Conservation (phyloP, 35 echinoderm and acorn worm species). For the Diadema setosum region DNA sequence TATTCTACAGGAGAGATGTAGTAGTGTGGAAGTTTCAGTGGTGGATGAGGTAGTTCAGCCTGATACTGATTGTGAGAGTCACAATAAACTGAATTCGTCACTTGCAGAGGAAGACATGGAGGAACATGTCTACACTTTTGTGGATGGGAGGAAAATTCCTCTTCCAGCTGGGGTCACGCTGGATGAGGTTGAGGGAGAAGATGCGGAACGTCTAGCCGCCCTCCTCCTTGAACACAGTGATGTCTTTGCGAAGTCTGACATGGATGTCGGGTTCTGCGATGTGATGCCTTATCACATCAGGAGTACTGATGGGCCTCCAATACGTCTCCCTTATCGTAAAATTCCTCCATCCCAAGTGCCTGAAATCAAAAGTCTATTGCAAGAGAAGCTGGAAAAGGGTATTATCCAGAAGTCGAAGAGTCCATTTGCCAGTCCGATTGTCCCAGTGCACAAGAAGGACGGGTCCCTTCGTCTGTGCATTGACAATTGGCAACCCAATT, state of each 20-base stretch:
- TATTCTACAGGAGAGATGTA: no score
- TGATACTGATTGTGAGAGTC: no score
- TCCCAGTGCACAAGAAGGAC: slow-evolving; percentile 16
- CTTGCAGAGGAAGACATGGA: no score
- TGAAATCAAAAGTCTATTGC: slow-evolving; percentile 18
- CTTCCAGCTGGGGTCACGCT: background rate
- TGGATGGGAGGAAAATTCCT: background rate
- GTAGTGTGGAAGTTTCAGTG: no score
- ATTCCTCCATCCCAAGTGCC: slow-evolving; percentile 20
- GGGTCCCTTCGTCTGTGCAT: background rate
- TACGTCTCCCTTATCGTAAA: slow-evolving; percentile 6
- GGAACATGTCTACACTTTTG: no score
- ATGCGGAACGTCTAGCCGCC: background rate
- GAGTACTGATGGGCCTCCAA: background rate
- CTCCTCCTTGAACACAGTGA: background rate
- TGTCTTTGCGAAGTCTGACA: background rate
- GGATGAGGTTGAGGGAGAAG: background rate
- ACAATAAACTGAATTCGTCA: no score
- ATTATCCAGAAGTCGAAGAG: slow-evolving; percentile 25
- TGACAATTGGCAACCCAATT: background rate
- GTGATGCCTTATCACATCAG: slow-evolving; percentile 46
- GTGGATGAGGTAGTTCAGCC: no score
- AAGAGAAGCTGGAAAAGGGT: slow-evolving; percentile 20
- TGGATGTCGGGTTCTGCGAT: slow-evolving; percentile 23
- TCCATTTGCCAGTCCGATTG: background rate